Evolutionary conservation across 2,888 invertebrate species (phyloP).

Genomic region (Cheilosia pagana): DNA sequence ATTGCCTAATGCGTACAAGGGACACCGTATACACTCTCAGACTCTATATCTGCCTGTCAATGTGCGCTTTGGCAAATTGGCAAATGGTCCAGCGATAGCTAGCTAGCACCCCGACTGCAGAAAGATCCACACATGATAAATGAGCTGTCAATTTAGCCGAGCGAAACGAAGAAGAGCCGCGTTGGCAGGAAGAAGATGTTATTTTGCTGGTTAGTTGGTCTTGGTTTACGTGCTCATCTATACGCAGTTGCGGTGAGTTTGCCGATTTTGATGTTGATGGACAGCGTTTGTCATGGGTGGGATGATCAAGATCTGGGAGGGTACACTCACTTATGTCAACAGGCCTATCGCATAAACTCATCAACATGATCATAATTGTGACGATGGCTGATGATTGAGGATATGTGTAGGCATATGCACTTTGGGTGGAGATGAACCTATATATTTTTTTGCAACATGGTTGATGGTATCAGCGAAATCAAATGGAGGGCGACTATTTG

Average conservation of each 20-base stretch:
- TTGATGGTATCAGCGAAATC: constrained; percentile 35
- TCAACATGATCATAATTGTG: constrained; percentile 70
- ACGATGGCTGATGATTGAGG: constrained; percentile 60
- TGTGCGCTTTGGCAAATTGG: constrained; percentile 57
- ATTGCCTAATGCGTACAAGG: constrained; percentile 60
- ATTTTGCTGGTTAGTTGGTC: constrained; percentile 44
- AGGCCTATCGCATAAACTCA: constrained; percentile 65
- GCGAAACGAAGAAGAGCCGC: constrained; percentile 68
- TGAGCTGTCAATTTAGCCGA: constrained; percentile 70
- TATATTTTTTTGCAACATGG: not conserved
- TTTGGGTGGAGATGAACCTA: not conserved
- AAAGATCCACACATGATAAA: constrained; percentile 69
- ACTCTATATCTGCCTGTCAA: constrained; percentile 15
- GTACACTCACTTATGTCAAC: constrained; percentile 67
- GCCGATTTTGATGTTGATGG: constrained; percentile 62
- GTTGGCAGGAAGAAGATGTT: constrained; percentile 65
- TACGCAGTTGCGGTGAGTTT: not conserved
- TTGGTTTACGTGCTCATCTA: not conserved
- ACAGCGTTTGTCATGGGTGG: constrained; percentile 60
- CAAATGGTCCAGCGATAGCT: constrained; percentile 59
- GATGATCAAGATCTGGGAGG: constrained; percentile 49
- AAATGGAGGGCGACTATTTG: constrained; percentile 32
- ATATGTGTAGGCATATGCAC: constrained; percentile 13
- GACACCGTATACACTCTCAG: constrained; percentile 19
- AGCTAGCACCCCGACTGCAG: constrained; percentile 43